Base-by-base conservation (phyloP, 1,140 invertebrate species). In the Matsumurasca onukii region DNA sequence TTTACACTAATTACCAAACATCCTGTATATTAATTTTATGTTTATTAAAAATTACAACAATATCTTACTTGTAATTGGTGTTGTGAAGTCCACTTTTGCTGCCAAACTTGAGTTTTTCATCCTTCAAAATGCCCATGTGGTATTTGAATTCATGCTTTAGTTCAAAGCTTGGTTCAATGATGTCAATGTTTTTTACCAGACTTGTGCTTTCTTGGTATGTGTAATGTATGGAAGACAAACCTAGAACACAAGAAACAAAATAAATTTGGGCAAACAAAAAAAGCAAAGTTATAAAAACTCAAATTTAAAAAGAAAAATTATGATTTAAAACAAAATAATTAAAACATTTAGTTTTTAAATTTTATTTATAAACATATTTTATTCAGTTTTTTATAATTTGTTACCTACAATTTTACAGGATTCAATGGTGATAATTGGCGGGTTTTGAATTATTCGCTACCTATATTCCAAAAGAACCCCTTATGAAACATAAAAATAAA, bases 111-210 rank as follows among this genome's bases (percentile, higher is more conserved):
- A 93, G 84, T 75, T 91, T 91, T 75, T 93, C 90, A 73, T 95
- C 93, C 77, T 94, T 95, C 0, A 95, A 80, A 45, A 95, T 88
- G 0, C 93, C 93, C 0, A 92, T 91, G 73, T 95, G 93, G 75
- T 97, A 96, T 75, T 92, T 93, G 76, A 93, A 95, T 69, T 96
- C 93, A 69, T 91, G 88, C 65, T 91, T 88, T 71, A 95, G 82
- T 76, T 95, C 93, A 76, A 94, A 94, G 71, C 91, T 91, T 0
- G 91, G 89, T 74, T 95, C 91, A 39, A 89, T 86, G 9, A 95
- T 91, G 74, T 94, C 90, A 31, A 95, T 88, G 62, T 89, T 90
- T 73, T 93, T 93, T 0, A 97, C 86, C 1, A 96, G 81, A 71
- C 91, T 90, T 0, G 89, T 90, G 20, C 88, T 89, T 71, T 94